Conservation (phyloP, 1,140 invertebrate genomes). For the Apis cerana region DNA sequence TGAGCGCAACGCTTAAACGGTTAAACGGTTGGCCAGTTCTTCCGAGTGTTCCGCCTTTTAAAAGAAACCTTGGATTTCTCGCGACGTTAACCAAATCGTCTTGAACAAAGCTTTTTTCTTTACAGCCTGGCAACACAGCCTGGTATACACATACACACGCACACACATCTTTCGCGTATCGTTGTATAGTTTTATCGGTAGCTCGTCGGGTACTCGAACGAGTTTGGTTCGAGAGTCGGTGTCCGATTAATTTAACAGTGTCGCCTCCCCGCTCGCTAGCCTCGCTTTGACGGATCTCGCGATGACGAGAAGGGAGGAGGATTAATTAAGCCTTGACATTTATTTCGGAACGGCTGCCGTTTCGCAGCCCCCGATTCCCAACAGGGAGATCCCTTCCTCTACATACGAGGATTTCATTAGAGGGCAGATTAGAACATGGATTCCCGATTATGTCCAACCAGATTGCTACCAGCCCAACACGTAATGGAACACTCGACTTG, state of each 20-base stretch:
- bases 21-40: no score
- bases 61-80: no score
- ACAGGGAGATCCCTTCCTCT: not conserved
- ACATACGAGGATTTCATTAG: constrained; percentile 27
- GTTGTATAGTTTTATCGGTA: constrained; percentile 35
- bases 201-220: constrained; percentile 41
- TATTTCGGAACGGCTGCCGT: not conserved
- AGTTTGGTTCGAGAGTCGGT: constrained; percentile 20
- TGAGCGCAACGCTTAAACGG: no score
- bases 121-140: no score
- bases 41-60: no score
- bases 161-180: no score
- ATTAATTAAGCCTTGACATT: constrained; percentile 15
- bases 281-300: constrained; percentile 35
- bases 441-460: constrained; percentile 32
- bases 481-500: not conserved
- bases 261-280: constrained; percentile 22
- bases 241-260: constrained; percentile 29
- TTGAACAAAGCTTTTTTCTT: no score
- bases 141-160: no score
- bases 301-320: not conserved
- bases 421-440: constrained; percentile 30
- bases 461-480: constrained; percentile 16
- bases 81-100: no score
- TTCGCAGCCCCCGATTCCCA: not conserved